A percentile compares a stretch with the other conserved stretches of the same genome.
These are phyloP conservation scores for Habroteleia sp. DNA, from an alignment of 2,888 invertebrate genomes.

Conservation along the genomic window DNA sequence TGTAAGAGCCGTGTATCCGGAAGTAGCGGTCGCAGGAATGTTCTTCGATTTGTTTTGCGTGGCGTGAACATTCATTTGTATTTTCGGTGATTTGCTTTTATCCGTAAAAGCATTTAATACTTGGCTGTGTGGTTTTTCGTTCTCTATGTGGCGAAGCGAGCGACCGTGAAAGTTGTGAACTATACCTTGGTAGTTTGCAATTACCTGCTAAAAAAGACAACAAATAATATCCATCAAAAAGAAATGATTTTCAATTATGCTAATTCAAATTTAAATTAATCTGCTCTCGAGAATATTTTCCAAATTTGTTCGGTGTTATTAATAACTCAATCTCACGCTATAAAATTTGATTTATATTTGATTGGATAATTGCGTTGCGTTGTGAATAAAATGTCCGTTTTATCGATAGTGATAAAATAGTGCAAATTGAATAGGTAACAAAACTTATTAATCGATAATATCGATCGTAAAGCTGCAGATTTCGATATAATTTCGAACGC, in stretches of 20 bases:
- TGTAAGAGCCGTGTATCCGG: constrained; percentile 68
- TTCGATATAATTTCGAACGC: no score
- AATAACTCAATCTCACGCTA: no score
- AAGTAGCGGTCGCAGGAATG: constrained; percentile 3
- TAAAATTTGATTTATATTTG: no score
- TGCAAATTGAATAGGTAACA: constrained; percentile 2
- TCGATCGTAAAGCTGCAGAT: not conserved
- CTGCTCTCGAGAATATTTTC: no score
- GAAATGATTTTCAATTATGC: not conserved
- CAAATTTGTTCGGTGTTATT: no score
- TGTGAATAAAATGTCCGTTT: not conserved
- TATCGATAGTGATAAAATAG: not conserved
- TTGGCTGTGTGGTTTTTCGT: constrained; percentile 4
- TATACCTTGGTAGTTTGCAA: constrained; percentile 72
- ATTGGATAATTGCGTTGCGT: not conserved
- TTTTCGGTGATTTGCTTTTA: constrained; percentile 4
- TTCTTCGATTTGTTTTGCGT: constrained; percentile 16
- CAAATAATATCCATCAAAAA: not conserved
- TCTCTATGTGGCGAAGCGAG: constrained; percentile 41
- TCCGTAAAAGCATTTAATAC: not conserved
- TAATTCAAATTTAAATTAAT: not conserved
- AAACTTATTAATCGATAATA: constrained; percentile 8
- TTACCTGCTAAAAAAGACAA: constrained; percentile 65
- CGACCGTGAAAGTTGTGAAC: constrained; percentile 69
- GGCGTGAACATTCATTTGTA: not conserved